phyloP scores from a whole-genome alignment of 1,140 invertebrate genomes.

The Sarcophaga peregrina region DNA sequence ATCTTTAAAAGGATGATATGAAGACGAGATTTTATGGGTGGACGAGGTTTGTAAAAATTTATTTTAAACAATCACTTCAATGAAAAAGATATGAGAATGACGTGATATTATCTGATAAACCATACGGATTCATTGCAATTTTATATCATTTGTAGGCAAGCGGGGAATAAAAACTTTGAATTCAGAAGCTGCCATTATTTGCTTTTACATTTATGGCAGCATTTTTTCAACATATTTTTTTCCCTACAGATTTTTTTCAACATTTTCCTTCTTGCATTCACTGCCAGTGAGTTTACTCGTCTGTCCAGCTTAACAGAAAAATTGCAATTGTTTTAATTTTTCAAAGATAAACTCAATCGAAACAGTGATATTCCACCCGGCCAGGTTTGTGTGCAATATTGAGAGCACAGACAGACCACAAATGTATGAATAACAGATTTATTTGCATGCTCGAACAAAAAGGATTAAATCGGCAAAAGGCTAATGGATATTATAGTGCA shows the following conservation, averaged over 20 bases:
- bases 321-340: conserved; percentile 10
- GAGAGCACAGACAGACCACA: neutral
- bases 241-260: neutral
- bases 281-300: neutral
- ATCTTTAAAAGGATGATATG: neutral
- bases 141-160: neutral
- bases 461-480: neutral
- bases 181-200: no score
- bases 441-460: neutral
- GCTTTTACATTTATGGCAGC: conserved; percentile 1
- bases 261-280: no score
- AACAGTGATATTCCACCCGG: no score
- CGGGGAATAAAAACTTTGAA: neutral
- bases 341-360: neutral
- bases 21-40: neutral
- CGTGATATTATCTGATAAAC: conserved; percentile 3
- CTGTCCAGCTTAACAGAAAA: neutral
- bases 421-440: neutral
- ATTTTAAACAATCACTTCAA: neutral
- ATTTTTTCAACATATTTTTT: neutral
- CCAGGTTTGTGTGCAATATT: no score
- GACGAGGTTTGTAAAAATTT: neutral
- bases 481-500: neutral
- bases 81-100: conserved; percentile 5
- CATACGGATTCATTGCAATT: neutral